These are phyloP conservation scores for Diadophis punctatus DNA, from an alignment of 2,113 vertebrate species.

Conservation along the genomic window DNA sequence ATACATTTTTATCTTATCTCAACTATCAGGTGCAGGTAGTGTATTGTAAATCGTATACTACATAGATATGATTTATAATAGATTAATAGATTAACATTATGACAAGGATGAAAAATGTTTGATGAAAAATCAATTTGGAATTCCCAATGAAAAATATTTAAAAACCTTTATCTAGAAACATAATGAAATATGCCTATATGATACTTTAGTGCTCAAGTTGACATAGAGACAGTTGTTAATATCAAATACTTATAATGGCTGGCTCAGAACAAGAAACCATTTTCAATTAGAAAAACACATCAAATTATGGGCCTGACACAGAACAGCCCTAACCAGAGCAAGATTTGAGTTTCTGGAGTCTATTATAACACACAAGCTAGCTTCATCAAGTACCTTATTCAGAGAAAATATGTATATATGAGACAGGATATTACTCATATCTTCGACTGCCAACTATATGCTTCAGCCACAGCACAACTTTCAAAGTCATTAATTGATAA, in stretches of 20 bases:
- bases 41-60: background rate
- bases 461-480: background rate
- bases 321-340: background rate
- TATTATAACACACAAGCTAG: background rate
- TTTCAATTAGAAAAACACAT: background rate
- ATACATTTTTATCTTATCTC: background rate
- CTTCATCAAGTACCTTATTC: background rate
- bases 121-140: background rate
- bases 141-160: background rate
- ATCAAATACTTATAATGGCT: background rate
- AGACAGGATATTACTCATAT: background rate
- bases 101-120: background rate
- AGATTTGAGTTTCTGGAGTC: background rate
- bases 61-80: background rate
- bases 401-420: background rate
- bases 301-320: background rate
- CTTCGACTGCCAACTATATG: background rate
- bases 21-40: background rate
- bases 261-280: background rate
- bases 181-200: background rate
- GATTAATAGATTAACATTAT: background rate
- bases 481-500: background rate
- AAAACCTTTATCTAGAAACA: background rate
- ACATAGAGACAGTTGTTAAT: background rate
- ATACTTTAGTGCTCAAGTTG: background rate